Conservation (phyloP, 2,888 invertebrate species). For the Morpho helenor region DNA sequence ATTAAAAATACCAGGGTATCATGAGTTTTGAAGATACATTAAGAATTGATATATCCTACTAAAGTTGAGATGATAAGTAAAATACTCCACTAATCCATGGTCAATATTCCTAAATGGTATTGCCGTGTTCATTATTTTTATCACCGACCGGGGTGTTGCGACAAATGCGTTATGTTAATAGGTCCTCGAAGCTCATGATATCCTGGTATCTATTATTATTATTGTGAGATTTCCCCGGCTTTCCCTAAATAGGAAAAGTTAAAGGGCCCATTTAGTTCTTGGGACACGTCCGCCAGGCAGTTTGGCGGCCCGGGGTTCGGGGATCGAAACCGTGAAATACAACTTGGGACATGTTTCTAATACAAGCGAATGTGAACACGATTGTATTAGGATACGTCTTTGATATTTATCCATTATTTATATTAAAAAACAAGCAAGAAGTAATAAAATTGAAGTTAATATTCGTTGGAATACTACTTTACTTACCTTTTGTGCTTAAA, state of each 20-base stretch:
- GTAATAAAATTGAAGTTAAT: no score
- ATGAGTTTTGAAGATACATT: slow-evolving; percentile 56
- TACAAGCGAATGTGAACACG: slow-evolving; percentile 10
- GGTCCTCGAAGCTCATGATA: slow-evolving; percentile 57
- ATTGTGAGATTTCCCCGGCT: slow-evolving; percentile 67
- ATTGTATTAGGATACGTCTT: slow-evolving; percentile 2
- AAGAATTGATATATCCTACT: slow-evolving; percentile 28
- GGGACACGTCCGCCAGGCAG: slow-evolving; percentile 58
- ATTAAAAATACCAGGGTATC: slow-evolving; percentile 50
- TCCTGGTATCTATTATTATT: slow-evolving; percentile 62
- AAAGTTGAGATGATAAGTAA: neutral
- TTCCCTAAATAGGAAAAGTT: slow-evolving; percentile 78
- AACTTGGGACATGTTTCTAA: slow-evolving; percentile 12
- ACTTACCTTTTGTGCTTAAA: no score
- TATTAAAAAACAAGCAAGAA: no score
- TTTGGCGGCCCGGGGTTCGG: slow-evolving; percentile 30
- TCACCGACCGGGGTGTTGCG: slow-evolving; percentile 36
- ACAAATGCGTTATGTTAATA: slow-evolving; percentile 53
- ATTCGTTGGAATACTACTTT: no score
- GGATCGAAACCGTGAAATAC: slow-evolving; percentile 26
- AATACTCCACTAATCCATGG: slow-evolving; percentile 5
- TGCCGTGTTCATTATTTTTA: slow-evolving; percentile 36
- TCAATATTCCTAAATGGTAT: slow-evolving; percentile 17
- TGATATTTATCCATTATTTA: no score
- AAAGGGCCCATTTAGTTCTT: slow-evolving; percentile 72